phyloP scores from a whole-genome alignment of 2,888 invertebrate species.

The Calameuta idolon region DNA sequence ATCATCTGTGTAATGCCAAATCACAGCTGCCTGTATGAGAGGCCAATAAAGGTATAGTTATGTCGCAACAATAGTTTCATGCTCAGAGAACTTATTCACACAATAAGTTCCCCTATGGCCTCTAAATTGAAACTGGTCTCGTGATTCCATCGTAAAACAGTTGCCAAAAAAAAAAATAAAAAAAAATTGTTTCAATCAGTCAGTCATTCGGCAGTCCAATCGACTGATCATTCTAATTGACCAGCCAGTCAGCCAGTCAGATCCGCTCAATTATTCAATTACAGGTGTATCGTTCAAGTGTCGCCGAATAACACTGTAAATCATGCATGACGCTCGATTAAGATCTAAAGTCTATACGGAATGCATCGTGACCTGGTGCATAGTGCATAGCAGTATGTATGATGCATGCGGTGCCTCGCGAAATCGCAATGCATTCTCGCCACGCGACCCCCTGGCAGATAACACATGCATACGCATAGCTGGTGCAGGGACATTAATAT shows the following conservation, averaged over 20 bases:
- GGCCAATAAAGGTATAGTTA: no score
- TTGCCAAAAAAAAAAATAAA: neutral
- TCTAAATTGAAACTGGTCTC: neutral
- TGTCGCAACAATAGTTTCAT: no score
- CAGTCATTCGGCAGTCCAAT: neutral
- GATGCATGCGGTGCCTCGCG: neutral
- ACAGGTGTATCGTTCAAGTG: neutral
- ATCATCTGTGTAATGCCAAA: neutral
- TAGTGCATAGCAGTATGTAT: neutral
- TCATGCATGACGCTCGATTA: neutral
- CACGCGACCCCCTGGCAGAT: neutral
- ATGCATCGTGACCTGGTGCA: neutral
- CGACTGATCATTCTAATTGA: neutral
- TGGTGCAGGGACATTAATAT: neutral
- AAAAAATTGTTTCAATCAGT: neutral
- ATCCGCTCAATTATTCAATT: neutral
- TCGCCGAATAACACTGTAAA: neutral
- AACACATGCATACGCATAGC: neutral
- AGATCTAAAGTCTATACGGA: neutral
- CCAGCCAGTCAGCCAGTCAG: neutral
- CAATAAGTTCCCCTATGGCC: no score
- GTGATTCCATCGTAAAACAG: neutral
- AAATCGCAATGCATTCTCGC: neutral
- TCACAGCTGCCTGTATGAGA: no score
- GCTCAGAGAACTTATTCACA: no score